These are phyloP conservation scores for Harmothoe impar DNA, from an alignment of 2,888 invertebrate genomes.

Conservation along the genomic window DNA sequence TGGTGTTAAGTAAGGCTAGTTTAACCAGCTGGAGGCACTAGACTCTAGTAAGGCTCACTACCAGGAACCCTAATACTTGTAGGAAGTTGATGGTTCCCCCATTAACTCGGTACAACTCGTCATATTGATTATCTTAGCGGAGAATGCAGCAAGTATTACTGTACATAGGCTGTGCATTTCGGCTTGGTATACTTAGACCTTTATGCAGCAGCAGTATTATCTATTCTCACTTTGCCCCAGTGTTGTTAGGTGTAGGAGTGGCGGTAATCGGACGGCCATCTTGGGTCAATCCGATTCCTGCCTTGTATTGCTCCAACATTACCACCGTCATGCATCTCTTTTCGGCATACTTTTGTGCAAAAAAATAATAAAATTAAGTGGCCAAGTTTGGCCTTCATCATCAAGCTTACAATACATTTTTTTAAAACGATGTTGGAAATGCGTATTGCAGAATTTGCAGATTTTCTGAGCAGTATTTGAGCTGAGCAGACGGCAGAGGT, in stretches of 20 bases:
- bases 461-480: not conserved
- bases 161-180: constrained; percentile 43
- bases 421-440: not conserved
- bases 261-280: not conserved
- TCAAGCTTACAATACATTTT: too few relatives aligned
- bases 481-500: not conserved
- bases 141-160: constrained; percentile 19
- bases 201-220: constrained; percentile 28
- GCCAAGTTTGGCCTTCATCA: not conserved
- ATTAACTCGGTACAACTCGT: too few relatives aligned
- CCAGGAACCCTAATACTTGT: too few relatives aligned
- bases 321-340: not conserved
- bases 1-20: not conserved
- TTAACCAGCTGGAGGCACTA: not conserved
- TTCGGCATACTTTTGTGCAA: not conserved
- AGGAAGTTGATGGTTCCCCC: too few relatives aligned
- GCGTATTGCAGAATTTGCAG: not conserved
- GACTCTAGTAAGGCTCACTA: too few relatives aligned
- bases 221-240: not conserved
- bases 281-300: not conserved
- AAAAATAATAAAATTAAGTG: not conserved
- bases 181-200: constrained; percentile 15
- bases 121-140: not conserved
- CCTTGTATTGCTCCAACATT: constrained; percentile 24
- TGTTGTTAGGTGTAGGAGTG: constrained; percentile 29